Evolutionary conservation across 2,888 invertebrate genomes (phyloP), one percentile per base, ranked within the genome.

Genomic region (Andrena bucephala): DNA sequence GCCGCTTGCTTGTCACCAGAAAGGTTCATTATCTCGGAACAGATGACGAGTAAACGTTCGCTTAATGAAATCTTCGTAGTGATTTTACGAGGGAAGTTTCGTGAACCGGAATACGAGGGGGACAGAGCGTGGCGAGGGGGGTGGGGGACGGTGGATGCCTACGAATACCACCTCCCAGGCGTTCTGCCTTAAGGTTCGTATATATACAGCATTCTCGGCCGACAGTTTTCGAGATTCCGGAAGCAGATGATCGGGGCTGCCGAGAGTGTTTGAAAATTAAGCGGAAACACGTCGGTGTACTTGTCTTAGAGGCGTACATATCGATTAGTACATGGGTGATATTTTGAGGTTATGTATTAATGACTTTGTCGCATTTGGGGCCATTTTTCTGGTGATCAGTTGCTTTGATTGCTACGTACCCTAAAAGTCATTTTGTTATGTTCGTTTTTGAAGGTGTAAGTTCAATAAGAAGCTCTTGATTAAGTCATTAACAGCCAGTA

Each of bases 31-130:
- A 87, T 87, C 86, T 70, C 68, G 82, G 85, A 85, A 86, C 84
- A 90, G 89, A 90, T 89, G 89, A 90, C 86, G 87, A 85, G 88
- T 85, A 88, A 89, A 88, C 89, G 88, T 75, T 85, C 84, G 80
- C 83, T 77, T 90, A 90, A 91, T 92, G 90, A 91, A 92, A 92
- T 91, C 89, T 90, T 87, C 86, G 84, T 76, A 88, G 86, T 88
- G 88, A 90, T 89, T 90, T 92, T 90, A 91, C 88, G 90, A 89
- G 85, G 81, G 77, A 90, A 91, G 88, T 92, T 91, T 89, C 81
- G 84, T 74, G 81, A 77, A 78, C 79, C 77, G 83, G 81, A 86
- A 87, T 77, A 81, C 66, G 63, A 31, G 66, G 72, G 71, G 50
- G 67, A 31, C 24, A 57, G 68, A 59, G 24, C 13, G 52, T 27